Evolutionary conservation across 2,888 invertebrate genomes (phyloP), one percentile per base, ranked within the genome.

Genomic region (Onthophagus sagittarius): DNA sequence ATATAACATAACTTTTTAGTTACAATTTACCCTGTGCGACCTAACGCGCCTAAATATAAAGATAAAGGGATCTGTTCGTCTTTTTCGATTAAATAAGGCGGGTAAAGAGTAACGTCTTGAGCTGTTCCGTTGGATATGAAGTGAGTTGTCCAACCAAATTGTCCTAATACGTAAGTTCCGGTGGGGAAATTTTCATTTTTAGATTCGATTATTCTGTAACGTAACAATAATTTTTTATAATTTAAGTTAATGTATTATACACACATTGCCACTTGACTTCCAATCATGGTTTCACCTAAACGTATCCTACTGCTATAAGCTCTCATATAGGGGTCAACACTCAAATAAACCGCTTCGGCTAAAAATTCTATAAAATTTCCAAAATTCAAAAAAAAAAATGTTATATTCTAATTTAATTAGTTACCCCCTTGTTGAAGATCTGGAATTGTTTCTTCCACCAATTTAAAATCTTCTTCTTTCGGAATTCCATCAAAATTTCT

Each of bases 291-390:
- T 15, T 85, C 86, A 1, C 91, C 91, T 72, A 88, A 80, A 79
- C 89, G 88, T 32, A 81, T 77, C 53, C 85, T 84, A 71, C 85
- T 85, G 83, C 88, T 86, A 77, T 89, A 90, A 0, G 88, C 87
- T 78, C 91, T 86, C 90, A 92, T 91, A 75, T 92, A 93, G 0
- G 93, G 93, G 83, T 93, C 93, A 33, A 93, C 91, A 77, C 92
- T 92, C 0, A 92, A 81, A 81, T 88, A 92, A 79, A 90, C 87
- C 0, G 92, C 93, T 86, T 92, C 88, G 0, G 89, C 86, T 70
- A 93, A 84, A 78, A 91, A 88, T 85, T 92, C 91, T 92, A 82
- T 75, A 87, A 86, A 71, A 4, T 2, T 53, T 53, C 33, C 5
- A 33, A 33, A 33, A 33, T 33, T 33, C 7, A 5, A 33, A 5